A percentile compares a stretch with the other conserved stretches of the same genome.
Conservation (phyloP, 2,797 vertebrate genomes). For the Australoheros facetus region DNA sequence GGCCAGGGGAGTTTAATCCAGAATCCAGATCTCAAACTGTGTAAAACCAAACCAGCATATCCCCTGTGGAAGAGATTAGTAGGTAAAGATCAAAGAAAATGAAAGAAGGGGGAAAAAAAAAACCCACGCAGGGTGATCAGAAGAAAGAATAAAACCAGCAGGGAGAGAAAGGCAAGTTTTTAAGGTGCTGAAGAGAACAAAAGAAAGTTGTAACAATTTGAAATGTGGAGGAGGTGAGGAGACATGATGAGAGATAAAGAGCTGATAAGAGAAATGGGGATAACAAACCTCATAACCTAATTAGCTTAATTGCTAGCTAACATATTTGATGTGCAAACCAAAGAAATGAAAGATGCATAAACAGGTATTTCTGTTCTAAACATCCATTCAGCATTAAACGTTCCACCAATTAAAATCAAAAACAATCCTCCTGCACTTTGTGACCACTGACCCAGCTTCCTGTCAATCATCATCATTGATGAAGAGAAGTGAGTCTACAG, state of each 20-base stretch:
- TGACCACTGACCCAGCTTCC: not conserved
- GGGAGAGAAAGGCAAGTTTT: not conserved
- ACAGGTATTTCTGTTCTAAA: not conserved
- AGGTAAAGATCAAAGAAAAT: not conserved
- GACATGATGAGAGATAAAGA: not conserved
- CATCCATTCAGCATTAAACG: not conserved
- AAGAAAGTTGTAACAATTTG: not conserved
- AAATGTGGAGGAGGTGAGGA: not conserved
- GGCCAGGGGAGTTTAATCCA: slow-evolving; percentile 4
- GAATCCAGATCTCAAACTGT: slow-evolving; percentile 10
- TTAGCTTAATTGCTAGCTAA: not conserved
- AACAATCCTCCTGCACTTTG: not conserved
- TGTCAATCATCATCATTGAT: no score
- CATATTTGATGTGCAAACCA: not conserved
- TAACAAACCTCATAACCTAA: not conserved
- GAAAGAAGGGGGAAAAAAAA: not conserved
- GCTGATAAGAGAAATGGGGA: not conserved
- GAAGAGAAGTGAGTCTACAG: no score
- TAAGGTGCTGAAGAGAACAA: not conserved
- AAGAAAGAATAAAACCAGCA: not conserved
- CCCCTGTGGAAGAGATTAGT: not conserved
- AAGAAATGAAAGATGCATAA: not conserved
- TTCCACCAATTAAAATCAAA: not conserved
- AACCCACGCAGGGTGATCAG: not conserved
- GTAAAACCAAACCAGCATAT: slow-evolving; percentile 14